phyloP scores from a whole-genome alignment of 2,888 invertebrate genomes.

The Lamproptera curius region DNA sequence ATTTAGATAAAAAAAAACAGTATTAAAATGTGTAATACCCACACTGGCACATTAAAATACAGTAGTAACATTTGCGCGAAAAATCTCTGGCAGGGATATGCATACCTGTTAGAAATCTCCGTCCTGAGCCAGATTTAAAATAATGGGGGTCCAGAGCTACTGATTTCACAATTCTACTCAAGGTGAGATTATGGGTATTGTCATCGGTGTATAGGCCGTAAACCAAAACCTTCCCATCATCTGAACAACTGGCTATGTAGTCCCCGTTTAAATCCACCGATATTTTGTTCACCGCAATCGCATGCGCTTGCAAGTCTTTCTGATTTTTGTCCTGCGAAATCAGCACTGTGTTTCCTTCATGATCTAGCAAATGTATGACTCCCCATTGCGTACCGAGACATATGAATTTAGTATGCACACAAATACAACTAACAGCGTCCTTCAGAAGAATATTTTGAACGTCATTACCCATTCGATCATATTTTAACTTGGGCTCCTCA shows the following conservation, averaged over 20 bases:
- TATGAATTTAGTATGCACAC: constrained; percentile 96
- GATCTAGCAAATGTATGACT: constrained; percentile 92
- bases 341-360: constrained; percentile 89
- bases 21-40: no score
- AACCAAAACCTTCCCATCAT: constrained; percentile 92
- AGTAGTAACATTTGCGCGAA: no score
- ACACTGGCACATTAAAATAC: no score
- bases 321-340: constrained; percentile 78
- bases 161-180: constrained; percentile 90
- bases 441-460: constrained; percentile 89
- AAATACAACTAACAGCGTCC: constrained; percentile 92
- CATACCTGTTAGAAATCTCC: constrained; percentile 88
- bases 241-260: constrained; percentile 94
- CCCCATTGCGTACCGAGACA: constrained; percentile 97
- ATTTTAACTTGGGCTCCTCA: constrained; percentile 93
- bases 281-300: constrained; percentile 95
- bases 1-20: no score
- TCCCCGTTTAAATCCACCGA: constrained; percentile 97
- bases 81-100: no score
- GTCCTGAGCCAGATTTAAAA: constrained; percentile 85
- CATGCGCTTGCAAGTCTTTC: constrained; percentile 87
- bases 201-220: constrained; percentile 92
- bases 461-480: constrained; percentile 92
- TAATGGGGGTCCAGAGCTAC: constrained; percentile 92
- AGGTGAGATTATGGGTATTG: constrained; percentile 86